Evolutionary conservation across 2,888 invertebrate species (phyloP).

Genomic region (Synanthedon tipuliformis): DNA sequence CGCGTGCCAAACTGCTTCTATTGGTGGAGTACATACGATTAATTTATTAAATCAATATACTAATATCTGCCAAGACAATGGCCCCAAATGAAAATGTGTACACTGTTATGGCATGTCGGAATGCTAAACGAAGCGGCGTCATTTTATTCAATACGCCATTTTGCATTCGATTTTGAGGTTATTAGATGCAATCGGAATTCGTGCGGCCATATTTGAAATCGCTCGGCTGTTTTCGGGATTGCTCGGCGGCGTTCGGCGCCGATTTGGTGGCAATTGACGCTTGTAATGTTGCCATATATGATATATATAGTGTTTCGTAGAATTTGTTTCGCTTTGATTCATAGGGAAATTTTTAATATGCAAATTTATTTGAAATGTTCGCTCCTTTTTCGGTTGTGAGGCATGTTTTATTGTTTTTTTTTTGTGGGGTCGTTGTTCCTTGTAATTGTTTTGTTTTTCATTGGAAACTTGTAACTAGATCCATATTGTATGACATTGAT

Average conservation of each 20-base stretch:
- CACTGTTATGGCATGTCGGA: slow-evolving; percentile 63
- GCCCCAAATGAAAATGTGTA: slow-evolving; percentile 67
- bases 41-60: slow-evolving; percentile 69
- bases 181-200: slow-evolving; percentile 69
- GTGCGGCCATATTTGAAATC: slow-evolving; percentile 55
- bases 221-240: slow-evolving; percentile 48
- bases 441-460: background rate
- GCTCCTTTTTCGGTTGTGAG: background rate
- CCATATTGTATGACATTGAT: no score
- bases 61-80: slow-evolving; percentile 67
- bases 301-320: slow-evolving; percentile 30
- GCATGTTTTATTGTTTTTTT: background rate
- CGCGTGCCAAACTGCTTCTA: slow-evolving; percentile 67
- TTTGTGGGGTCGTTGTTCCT: background rate
- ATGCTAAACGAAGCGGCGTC: slow-evolving; percentile 65
- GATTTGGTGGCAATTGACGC: slow-evolving; percentile 52
- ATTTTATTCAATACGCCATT: slow-evolving; percentile 65
- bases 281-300: slow-evolving; percentile 34
- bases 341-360: slow-evolving; percentile 26
- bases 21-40: slow-evolving; percentile 56
- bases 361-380: background rate
- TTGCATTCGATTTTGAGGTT: slow-evolving; percentile 69
- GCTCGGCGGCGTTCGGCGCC: slow-evolving; percentile 38
- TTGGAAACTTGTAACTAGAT: background rate
- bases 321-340: slow-evolving; percentile 21